Conservation (phyloP, 37 sponge, comb jelly and placozoan genomes). For the Cliona cf. orientalis region DNA sequence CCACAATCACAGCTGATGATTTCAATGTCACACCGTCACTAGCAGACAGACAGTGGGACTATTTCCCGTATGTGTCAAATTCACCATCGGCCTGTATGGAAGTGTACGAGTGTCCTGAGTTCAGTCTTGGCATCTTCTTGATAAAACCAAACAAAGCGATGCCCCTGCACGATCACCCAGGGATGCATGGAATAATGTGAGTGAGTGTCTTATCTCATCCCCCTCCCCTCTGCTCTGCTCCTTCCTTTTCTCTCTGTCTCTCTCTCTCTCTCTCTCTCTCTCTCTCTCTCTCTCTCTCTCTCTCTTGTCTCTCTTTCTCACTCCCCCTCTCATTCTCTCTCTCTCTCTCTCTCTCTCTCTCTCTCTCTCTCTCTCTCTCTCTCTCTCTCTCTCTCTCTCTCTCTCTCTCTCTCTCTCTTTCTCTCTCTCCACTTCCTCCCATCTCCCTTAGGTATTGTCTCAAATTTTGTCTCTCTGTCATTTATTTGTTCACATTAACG, state of each 20-base stretch:
- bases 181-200: constrained; percentile 83
- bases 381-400: constrained; percentile 42
- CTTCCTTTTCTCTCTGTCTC: constrained; percentile 7
- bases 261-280: constrained; percentile 38
- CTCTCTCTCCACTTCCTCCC: constrained; percentile 10
- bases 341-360: constrained; percentile 37
- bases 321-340: constrained; percentile 15
- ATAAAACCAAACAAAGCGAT: constrained; percentile 57
- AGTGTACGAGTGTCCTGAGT: constrained; percentile 54
- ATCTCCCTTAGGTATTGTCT: too few relatives aligned
- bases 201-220: not conserved
- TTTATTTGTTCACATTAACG: too few relatives aligned
- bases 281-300: not conserved
- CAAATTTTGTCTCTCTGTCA: too few relatives aligned
- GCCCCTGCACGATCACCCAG: constrained; percentile 82
- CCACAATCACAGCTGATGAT: constrained; percentile 53
- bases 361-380: constrained; percentile 4
- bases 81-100: constrained; percentile 71
- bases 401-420: constrained; percentile 39
- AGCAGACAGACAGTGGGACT: constrained; percentile 58
- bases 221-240: too few relatives aligned
- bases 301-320: not conserved
- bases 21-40: constrained; percentile 42
- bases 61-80: constrained; percentile 31
- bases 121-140: constrained; percentile 69